phyloP scores from a whole-genome alignment of 2,797 vertebrate species.

The Eleutherodactylus coqui region DNA sequence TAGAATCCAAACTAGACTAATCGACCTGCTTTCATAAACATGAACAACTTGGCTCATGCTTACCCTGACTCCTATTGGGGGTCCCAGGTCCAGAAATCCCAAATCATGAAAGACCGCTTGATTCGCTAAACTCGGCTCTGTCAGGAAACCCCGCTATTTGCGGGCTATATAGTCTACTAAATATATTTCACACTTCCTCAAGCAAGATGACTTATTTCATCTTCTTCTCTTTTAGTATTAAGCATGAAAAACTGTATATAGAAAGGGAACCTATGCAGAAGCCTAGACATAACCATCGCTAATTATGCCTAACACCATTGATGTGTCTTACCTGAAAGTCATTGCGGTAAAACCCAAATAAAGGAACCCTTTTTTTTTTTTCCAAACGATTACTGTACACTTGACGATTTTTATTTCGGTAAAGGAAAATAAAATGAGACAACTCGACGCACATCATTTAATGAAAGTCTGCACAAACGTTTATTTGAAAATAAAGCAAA shows the following conservation, averaged over 20 bases:
- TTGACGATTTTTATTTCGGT: constrained; percentile 19
- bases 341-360: background rate
- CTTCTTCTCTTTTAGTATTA: too few species aligned
- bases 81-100: too few species aligned
- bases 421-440: background rate
- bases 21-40: too few species aligned
- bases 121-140: too few species aligned
- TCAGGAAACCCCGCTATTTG: too few species aligned
- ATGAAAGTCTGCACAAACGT: constrained; percentile 42
- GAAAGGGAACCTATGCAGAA: background rate
- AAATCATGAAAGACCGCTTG: too few species aligned
- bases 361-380: background rate
- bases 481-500: constrained; percentile 38
- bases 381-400: background rate
- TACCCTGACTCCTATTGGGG: too few species aligned
- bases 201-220: background rate
- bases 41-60: too few species aligned
- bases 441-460: constrained; percentile 40
- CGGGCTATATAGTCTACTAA: background rate
- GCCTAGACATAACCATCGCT: background rate
- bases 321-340: background rate
- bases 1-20: too few species aligned
- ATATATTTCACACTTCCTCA: background rate
- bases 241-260: background rate
- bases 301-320: background rate